Base-by-base conservation (phyloP, 2,888 invertebrate species). In the Steinernema carpocapsae region DNA sequence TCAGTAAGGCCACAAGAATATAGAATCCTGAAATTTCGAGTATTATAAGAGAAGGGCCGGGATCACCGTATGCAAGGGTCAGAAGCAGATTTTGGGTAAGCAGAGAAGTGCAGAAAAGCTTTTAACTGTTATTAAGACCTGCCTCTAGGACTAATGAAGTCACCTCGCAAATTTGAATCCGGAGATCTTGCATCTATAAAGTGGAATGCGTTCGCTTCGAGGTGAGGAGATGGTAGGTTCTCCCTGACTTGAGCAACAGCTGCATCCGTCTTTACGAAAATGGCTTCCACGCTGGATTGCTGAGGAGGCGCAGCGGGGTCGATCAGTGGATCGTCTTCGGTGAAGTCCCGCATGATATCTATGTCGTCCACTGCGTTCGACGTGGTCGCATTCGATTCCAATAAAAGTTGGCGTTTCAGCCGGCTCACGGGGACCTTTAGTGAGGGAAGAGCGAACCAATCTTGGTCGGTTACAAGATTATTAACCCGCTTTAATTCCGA, bases 181-280 rank as follows among this genome's bases (percentile, higher is more conserved):
- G 86, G 86, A 0, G 82, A 80, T 6, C 82, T 79, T n/a, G 86
- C 86, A 70, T 86, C 84, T 24, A 86, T 80, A 74, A 86, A 86
- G 76, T 86, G 86, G 72, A 85, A 86, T 0, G 83, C 79, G 64
- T 80, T 75, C 26, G 73, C 75, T 42, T 80, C 80, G 29, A 81
- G 76, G 0, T 72, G 59, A 12, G 79, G 79, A 26, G 80, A 78
- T 7, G 76, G 74, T 37, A 80, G 72, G 70, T 81, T 72, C 43
- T 77, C 75, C 12, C 80, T 74, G 0, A 73, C 76, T n/a, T 80
- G 75, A 73, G 84, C 85, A 56, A 86, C 83, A 17, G 80, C 81
- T 12, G 79, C 76, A 64, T 86, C 86, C n/a, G 86, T 80, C 76
- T 85, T 84, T 19, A 76, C 79, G 43, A 86, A 83, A 46, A 86